Percentiles rank a stretch among this genome's conserved stretches.
phyloP scores from a whole-genome alignment of 2,797 vertebrate species.

The Enteromius mattozi region DNA sequence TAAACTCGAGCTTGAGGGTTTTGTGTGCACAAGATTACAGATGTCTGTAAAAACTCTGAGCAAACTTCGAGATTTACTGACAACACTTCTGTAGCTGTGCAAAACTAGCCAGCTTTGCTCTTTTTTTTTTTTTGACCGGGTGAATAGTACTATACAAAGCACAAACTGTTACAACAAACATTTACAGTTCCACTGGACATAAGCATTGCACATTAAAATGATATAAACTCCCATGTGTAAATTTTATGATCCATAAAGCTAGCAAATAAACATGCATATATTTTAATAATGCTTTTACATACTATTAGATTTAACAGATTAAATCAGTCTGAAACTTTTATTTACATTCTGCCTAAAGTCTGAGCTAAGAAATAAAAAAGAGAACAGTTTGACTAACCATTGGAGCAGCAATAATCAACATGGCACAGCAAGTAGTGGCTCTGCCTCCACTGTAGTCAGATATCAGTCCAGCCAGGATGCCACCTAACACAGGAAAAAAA shows the following conservation, averaged over 20 bases:
- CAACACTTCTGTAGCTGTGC: background rate
- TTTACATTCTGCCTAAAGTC: background rate
- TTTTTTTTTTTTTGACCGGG: background rate
- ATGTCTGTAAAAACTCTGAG: conserved; percentile 49
- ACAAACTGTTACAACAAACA: background rate
- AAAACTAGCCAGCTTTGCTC: background rate
- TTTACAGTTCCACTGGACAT: background rate
- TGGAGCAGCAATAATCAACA: conserved; percentile 90
- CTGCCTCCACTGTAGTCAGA: conserved; percentile 90
- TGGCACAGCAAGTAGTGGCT: conserved; percentile 90
- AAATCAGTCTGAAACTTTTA: background rate
- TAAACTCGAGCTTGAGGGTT: conserved; percentile 40
- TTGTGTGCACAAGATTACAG: conserved; percentile 26
- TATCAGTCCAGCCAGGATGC: conserved; percentile 88
- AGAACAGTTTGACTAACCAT: conserved; percentile 80
- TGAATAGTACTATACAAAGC: background rate
- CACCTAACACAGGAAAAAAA: conserved; percentile 74
- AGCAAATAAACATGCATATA: background rate
- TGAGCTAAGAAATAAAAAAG: background rate
- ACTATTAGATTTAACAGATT: background rate
- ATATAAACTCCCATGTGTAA: background rate
- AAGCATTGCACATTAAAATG: background rate
- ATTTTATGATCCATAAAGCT: background rate
- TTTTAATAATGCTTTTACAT: background rate
- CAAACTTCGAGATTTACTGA: conserved; percentile 54